A percentile compares a stretch with the other conserved stretches of the same genome.
These are phyloP conservation scores for Tachina fera DNA, from an alignment of 2,888 invertebrate genomes.

Conservation along the genomic window DNA sequence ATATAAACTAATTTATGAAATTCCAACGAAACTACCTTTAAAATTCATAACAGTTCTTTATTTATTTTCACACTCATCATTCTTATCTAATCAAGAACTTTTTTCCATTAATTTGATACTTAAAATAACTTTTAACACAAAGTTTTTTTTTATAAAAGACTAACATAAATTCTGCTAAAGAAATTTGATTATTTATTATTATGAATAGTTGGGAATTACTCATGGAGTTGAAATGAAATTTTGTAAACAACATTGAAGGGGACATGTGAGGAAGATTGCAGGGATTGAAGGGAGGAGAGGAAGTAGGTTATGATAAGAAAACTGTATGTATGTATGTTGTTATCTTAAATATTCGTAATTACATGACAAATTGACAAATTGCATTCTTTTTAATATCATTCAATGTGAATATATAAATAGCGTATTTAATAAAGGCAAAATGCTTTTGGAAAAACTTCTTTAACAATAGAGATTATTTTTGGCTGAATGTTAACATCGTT, in stretches of 20 bases:
- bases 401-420: no score
- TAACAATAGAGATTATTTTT: no score
- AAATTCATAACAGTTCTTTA: conserved; percentile 7
- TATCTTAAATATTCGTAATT: no score
- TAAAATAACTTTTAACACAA: not conserved
- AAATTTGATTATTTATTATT: not conserved
- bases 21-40: not conserved
- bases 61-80: conserved; percentile 16
- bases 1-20: conserved; percentile 1
- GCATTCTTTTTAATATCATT: no score
- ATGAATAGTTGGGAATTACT: not conserved
- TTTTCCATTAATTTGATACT: not conserved
- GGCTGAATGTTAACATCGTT: no score
- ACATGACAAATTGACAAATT: no score
- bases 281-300: no score
- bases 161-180: not conserved
- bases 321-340: no score
- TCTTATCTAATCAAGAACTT: conserved; percentile 20
- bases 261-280: no score
- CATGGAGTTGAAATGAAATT: not conserved
- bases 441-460: no score
- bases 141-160: not conserved
- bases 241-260: not conserved
- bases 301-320: no score
- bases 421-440: no score